phyloP scores from a whole-genome alignment of 2,113 vertebrate genomes.

The Prochilodus magdalenae region DNA sequence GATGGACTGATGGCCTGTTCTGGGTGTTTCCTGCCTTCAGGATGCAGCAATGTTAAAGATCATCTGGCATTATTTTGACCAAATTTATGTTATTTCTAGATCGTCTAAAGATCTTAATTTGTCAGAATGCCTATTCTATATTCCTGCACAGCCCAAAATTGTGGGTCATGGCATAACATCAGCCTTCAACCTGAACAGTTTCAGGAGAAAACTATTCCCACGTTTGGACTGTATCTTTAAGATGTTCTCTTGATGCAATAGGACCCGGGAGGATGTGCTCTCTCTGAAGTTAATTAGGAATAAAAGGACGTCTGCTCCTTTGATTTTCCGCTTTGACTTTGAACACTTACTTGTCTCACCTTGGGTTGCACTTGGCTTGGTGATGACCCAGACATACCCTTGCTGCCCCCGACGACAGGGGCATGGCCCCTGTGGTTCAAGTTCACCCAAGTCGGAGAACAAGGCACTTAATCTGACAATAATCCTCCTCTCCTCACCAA shows the following conservation, averaged over 20 bases:
- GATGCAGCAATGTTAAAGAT: too few species aligned
- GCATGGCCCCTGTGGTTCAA: not conserved
- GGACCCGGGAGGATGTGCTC: not conserved
- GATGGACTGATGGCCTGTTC: too few species aligned
- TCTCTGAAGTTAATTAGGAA: slow-evolving; percentile 1
- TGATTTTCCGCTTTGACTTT: slow-evolving; percentile 23
- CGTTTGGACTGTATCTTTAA: not conserved
- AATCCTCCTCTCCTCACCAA: slow-evolving; percentile 43
- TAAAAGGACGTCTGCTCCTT: not conserved
- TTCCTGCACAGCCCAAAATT: too few species aligned
- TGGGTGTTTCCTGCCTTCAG: too few species aligned
- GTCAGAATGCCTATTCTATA: too few species aligned
- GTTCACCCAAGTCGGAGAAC: slow-evolving; percentile 23
- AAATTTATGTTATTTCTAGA: too few species aligned
- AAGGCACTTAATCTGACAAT: slow-evolving; percentile 31
- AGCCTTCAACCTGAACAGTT: too few species aligned
- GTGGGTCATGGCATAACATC: not conserved
- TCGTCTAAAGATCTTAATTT: too few species aligned
- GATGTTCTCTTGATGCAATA: not conserved
- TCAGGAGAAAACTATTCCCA: not conserved
- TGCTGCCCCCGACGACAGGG: slow-evolving; percentile 11
- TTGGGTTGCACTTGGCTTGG: not conserved
- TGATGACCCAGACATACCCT: slow-evolving; percentile 35
- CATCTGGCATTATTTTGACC: too few species aligned
- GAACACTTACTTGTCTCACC: slow-evolving; percentile 1